Evolutionary conservation across 2,113 vertebrate genomes (phyloP).

Genomic region (Tragelaphus imberbis): DNA sequence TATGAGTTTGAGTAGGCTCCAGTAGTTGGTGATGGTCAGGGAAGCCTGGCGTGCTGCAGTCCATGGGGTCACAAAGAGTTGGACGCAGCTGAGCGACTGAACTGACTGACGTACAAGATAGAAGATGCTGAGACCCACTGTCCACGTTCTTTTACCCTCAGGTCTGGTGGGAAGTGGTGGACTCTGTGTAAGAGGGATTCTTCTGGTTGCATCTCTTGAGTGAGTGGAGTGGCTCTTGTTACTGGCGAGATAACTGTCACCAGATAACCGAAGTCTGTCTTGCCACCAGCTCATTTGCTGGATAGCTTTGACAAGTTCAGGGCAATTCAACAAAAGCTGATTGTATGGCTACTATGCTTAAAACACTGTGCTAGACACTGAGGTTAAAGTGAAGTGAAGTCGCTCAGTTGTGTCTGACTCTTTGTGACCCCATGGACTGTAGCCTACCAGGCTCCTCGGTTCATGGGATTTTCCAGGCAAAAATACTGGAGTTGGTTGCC

Average conservation of each 20-base stretch:
- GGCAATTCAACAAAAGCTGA: not conserved
- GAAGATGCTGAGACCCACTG: not conserved
- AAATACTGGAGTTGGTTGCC: not conserved
- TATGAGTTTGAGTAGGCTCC: not conserved
- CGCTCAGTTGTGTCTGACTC: rapidly evolving
- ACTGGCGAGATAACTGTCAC: not conserved
- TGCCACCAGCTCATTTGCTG: not conserved
- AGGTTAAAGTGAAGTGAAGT: not conserved
- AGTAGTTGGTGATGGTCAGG: not conserved
- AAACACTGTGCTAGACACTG: not conserved
- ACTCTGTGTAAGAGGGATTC: not conserved
- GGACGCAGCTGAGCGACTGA: rapidly evolving
- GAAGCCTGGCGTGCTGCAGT: not conserved
- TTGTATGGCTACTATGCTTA: not conserved
- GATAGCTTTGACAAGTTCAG: not conserved
- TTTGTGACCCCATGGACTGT: not conserved
- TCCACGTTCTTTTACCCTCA: not conserved
- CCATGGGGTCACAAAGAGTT: not conserved
- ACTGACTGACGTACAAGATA: not conserved
- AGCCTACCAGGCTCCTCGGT: not conserved
- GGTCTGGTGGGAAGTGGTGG: not conserved
- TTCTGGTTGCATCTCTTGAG: not conserved
- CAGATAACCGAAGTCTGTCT: not conserved
- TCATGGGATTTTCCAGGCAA: not conserved
- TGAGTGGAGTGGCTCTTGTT: not conserved